Evolutionary conservation across 2,888 invertebrate species (phyloP), one percentile per base, ranked within the genome.

Genomic region (Papilio gigon): DNA sequence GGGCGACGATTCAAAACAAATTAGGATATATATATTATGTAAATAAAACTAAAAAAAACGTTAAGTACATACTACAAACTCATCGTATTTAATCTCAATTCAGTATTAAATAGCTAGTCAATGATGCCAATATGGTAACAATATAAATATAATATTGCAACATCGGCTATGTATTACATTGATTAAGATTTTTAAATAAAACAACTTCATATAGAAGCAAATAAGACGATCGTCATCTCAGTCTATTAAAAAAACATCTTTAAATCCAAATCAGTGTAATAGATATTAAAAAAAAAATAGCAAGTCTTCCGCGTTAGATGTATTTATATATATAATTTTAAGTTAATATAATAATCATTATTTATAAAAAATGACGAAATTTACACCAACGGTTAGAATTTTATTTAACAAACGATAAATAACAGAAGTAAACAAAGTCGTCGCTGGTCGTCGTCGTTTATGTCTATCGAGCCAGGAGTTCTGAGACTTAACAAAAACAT

Each of bases 261-360:
- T 14, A 35, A 11, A 11, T 60, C 47, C 17, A 33, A 66, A 27
- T 64, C 37, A 66, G 50, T 66, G 60, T 66, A 60, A 44, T 66
- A 50, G 37, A 66, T 8, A 20, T 58, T 44, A 14, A 33, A 60
- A 56, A 44, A 35, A 33, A 53, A 68, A 35, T 58, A 44, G 60
- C 59, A 40, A 68, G 68, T 68, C 68, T 68, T 68, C 68, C 68
- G 68, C 60, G 30, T 20, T 64, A 68, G 66, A 27, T 66, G 17
- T 60, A 60, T 60, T 33, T 65, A 35, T 60, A 20, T 40, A 20
- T 42, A 53, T 27, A 6, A 53, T 56, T 56, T 65, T 30, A 56
- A 5, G 17, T 30, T 17, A 27, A 11, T 8, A 30, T 30, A 40
- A 40, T 27, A 40, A 40, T 25, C 17, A 4, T 44, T 44, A 20